Evolutionary conservation across 2,797 vertebrate genomes (phyloP), one percentile per base, ranked within the genome.

Genomic region (Pseudopleuronectes americanus): DNA sequence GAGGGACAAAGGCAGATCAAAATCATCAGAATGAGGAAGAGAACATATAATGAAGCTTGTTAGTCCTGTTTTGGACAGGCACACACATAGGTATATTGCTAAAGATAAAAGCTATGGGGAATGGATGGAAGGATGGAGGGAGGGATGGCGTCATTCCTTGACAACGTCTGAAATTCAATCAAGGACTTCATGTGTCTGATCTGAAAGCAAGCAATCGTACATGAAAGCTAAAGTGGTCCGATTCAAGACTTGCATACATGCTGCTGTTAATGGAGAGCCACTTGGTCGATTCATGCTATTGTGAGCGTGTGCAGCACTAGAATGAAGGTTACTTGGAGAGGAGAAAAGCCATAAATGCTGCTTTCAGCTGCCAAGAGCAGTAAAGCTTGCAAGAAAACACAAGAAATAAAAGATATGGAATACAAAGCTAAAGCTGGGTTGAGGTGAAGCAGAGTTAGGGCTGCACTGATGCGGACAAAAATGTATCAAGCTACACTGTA

Each of bases 91-190:
- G 67, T 74, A 71, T 85, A 73, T 78, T 43, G 70, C 66, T 76
- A 65, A 43, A 84, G 65, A 86, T 89, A 89, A 89, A 90, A 84
- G 75, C 71, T 54, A 64, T 22, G 23, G 4, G 4, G 49, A 52
- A 64, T 71, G 22, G 12, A 64, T 12, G 51, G 16, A 57, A 21
- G 36, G 26, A 79, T 52, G 43, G 59, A 79, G 52, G 45, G 56
- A 67, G 19, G 71, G 64, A 71, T 68, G 57, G 13, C 63, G 74
- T 86, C 78, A 79, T 84, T 77, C 64, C 72, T 81, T 72, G 71
- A 80, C 8, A 70, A 62, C 57, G 51, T 28, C 57, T 83, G 81
- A 84, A 79, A 87, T 84, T 76, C 48, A 86, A 88, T 91, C 78
- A 88, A 86, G 83, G 84, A 90, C 83, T 79, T 80, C 45, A 79